Evolutionary conservation across 2,797 vertebrate genomes (phyloP).

Genomic region (Xiphophorus birchmanni): DNA sequence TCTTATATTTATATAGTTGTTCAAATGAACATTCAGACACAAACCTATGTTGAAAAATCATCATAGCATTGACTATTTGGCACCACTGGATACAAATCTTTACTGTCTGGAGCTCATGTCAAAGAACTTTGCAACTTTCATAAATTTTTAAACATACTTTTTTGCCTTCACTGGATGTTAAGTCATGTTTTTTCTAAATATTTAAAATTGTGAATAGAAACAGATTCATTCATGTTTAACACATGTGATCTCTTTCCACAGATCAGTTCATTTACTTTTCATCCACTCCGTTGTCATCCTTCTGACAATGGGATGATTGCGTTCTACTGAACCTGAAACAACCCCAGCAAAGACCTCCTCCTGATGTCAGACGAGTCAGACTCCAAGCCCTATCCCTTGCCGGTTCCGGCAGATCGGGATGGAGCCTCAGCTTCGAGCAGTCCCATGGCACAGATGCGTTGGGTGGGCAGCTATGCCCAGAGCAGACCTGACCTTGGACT

Average conservation of each 20-base stretch:
- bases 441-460: conserved; percentile 75
- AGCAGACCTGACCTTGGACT: conserved; percentile 74
- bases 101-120: neutral
- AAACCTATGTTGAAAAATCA: neutral
- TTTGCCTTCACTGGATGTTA: neutral
- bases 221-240: conserved; percentile 13
- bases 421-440: conserved; percentile 55
- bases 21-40: neutral
- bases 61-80: conserved; percentile 4
- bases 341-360: conserved; percentile 27
- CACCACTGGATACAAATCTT: neutral
- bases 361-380: conserved; percentile 78
- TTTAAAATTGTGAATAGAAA: neutral
- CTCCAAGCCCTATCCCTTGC: conserved; percentile 75
- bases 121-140: neutral
- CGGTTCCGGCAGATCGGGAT: conserved; percentile 73
- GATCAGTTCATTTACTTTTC: conserved; percentile 24
- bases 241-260: conserved; percentile 36
- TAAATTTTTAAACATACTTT: neutral
- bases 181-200: neutral
- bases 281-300: conserved; percentile 15
- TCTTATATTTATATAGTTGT: neutral
- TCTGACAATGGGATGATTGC: conserved; percentile 69
- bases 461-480: conserved; percentile 82
- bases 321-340: conserved; percentile 24